phyloP scores from a whole-genome alignment of 1,140 invertebrate genomes.

The Aphelenchoides besseyi region DNA sequence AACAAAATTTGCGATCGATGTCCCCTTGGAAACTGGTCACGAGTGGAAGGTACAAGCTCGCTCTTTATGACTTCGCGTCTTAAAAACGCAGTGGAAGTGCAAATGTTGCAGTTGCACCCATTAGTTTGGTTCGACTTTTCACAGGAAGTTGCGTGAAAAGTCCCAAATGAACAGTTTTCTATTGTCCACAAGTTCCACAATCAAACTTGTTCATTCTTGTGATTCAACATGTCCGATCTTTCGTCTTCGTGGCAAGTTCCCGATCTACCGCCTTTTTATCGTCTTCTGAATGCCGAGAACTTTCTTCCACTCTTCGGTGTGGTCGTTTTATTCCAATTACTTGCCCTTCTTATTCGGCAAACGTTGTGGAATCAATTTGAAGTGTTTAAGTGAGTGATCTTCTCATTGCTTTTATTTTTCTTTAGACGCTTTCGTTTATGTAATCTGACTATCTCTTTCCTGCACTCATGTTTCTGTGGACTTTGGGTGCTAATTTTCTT shows the following conservation, averaged over 20 bases:
- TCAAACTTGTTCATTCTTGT: too few species aligned
- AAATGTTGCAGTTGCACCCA: too few species aligned
- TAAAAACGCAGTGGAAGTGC: too few species aligned
- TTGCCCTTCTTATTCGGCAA: not conserved
- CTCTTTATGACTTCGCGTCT: too few species aligned
- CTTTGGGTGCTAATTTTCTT: constrained; percentile 35
- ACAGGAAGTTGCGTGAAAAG: too few species aligned
- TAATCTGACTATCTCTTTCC: constrained; percentile 47
- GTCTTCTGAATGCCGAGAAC: not conserved
- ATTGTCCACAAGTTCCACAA: too few species aligned
- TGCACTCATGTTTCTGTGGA: constrained; percentile 46
- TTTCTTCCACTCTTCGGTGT: not conserved
- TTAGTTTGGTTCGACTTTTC: too few species aligned
- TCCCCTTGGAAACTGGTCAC: too few species aligned
- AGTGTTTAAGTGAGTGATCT: not conserved
- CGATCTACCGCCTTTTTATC: not conserved
- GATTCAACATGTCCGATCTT: not conserved
- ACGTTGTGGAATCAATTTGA: not conserved
- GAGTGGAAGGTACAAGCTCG: too few species aligned
- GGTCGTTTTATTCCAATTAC: not conserved
- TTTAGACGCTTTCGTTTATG: constrained; percentile 53
- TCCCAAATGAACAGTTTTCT: too few species aligned
- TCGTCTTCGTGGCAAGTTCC: not conserved
- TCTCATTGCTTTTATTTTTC: not conserved
- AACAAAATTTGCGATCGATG: too few species aligned